Evolutionary conservation across 2,113 vertebrate species (phyloP).

Genomic region (Malurus melanocephalus): DNA sequence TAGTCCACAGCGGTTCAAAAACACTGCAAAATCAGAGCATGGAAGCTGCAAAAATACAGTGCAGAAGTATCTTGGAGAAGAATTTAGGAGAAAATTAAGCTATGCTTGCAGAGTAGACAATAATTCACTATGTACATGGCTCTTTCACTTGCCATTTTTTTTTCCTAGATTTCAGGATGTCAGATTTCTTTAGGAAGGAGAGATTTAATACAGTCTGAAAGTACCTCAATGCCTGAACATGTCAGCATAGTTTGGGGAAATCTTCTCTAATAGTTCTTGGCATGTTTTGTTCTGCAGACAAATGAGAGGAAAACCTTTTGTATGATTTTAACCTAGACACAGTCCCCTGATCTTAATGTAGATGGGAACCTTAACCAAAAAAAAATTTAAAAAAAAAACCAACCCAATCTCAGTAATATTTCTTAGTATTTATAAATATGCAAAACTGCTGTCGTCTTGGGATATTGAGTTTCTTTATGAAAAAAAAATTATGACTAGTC

Average conservation of each 20-base stretch:
- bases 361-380: neutral
- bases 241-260: conserved; percentile 8
- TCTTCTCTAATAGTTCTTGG: conserved; percentile 47
- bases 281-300: conserved; percentile 41
- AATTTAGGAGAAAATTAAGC: neutral
- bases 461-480: neutral
- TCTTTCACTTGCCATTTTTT: neutral
- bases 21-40: neutral
- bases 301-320: conserved; percentile 3
- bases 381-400: neutral
- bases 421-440: neutral
- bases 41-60: neutral
- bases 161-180: conserved; percentile 16
- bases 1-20: neutral
- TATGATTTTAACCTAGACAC: conserved; percentile 1
- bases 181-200: conserved; percentile 47
- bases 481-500: neutral
- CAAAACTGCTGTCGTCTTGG: neutral
- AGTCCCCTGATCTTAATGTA: neutral
- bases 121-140: neutral
- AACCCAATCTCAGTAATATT: neutral
- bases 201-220: conserved; percentile 46
- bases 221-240: conserved; percentile 31
- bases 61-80: neutral
- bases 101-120: neutral